Conservation (phyloP, 2,797 vertebrate species). For the Pterois miles region DNA sequence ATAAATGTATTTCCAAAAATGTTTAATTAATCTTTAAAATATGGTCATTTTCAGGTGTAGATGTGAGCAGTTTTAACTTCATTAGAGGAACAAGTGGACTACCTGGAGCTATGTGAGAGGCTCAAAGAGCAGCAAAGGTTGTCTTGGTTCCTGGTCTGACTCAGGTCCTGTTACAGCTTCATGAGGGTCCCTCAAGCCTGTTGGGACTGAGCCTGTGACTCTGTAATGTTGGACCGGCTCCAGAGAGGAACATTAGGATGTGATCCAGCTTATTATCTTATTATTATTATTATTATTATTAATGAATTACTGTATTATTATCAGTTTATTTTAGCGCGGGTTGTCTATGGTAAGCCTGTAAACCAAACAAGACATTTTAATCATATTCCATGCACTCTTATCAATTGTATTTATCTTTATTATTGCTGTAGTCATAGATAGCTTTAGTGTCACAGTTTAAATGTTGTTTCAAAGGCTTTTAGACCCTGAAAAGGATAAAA, state of each 20-base stretch:
- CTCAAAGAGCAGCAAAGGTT: neutral
- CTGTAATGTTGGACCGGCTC: slow-evolving; percentile 35
- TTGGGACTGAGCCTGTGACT: slow-evolving; percentile 12
- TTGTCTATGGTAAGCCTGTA: neutral
- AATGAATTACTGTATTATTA: too few relatives aligned
- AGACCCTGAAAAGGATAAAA: neutral
- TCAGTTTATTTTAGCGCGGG: too few relatives aligned
- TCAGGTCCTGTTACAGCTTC: slow-evolving; percentile 14
- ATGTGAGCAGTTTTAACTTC: neutral
- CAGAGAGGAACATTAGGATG: neutral
- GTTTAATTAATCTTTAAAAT: neutral
- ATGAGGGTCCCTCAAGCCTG: neutral
- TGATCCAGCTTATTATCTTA: neutral
- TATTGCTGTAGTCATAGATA: neutral
- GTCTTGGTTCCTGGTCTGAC: slow-evolving; percentile 11
- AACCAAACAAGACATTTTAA: too few relatives aligned
- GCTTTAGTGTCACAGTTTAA: neutral
- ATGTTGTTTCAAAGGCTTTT: neutral
- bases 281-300: too few relatives aligned
- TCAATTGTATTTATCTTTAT: neutral
- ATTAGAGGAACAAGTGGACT: too few relatives aligned
- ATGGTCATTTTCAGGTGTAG: neutral
- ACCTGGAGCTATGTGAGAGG: neutral
- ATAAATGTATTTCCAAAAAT: neutral
- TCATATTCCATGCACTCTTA: neutral